A percentile compares a stretch with the other conserved stretches of the same genome.
phyloP scores from a whole-genome alignment of 2,888 invertebrate genomes.

The Drosophila barbarae region DNA sequence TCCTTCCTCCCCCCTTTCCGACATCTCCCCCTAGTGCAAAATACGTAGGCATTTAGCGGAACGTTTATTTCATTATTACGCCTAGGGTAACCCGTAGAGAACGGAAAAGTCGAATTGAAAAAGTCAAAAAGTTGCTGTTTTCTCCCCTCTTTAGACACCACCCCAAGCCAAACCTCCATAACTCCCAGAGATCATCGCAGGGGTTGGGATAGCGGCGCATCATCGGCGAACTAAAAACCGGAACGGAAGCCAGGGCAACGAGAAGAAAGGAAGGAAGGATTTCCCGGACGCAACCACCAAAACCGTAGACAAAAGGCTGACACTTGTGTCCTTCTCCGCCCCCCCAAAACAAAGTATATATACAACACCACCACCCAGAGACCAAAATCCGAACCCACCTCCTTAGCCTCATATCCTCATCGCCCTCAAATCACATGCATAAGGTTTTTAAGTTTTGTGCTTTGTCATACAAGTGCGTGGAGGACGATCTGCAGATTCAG shows the following conservation, averaged over 20 bases:
- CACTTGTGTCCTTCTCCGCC: constrained; percentile 48
- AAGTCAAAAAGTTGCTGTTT: constrained; percentile 64
- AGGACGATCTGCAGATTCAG: constrained; percentile 71
- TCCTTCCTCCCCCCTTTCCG: not conserved
- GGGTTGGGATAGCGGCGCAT: constrained; percentile 37
- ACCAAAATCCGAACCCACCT: constrained; percentile 2
- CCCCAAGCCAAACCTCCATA: constrained; percentile 16
- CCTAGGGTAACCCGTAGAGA: constrained; percentile 34
- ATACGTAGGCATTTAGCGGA: constrained; percentile 77
- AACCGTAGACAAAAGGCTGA: constrained; percentile 41
- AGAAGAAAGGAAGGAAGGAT: constrained; percentile 52
- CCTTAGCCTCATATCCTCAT: constrained; percentile 9
- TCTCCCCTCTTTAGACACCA: not conserved
- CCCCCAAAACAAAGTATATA: constrained; percentile 3
- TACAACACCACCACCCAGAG: constrained; percentile 18
- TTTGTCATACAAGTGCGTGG: constrained; percentile 72
- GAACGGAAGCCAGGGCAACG: constrained; percentile 61
- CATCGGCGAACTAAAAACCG: constrained; percentile 59
- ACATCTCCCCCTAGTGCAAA: constrained; percentile 36
- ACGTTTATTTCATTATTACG: constrained; percentile 78
- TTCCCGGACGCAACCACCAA: constrained; percentile 44
- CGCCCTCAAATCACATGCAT: constrained; percentile 69
- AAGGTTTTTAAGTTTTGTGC: constrained; percentile 74
- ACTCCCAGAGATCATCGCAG: constrained; percentile 11
- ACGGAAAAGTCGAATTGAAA: constrained; percentile 69